A percentile compares a stretch with the other conserved stretches of the same genome.
phyloP scores from a whole-genome alignment of 1,140 invertebrate genomes.

The Tetranychus cinnabarinus region DNA sequence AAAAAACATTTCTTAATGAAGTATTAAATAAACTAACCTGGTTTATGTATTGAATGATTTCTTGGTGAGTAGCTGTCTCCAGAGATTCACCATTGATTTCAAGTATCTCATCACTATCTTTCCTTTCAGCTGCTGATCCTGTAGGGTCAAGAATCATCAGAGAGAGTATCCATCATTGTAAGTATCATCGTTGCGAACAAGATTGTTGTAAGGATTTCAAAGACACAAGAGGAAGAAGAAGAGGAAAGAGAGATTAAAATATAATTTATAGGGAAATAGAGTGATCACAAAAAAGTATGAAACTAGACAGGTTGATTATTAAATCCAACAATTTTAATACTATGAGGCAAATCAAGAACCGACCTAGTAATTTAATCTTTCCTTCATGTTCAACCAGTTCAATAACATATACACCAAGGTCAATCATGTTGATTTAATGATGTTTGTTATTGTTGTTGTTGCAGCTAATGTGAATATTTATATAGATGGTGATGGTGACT shows the following conservation, averaged over 20 bases:
- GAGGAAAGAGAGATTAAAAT: background rate
- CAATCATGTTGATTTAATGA: constrained; percentile 34
- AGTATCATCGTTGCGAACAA: too few species aligned
- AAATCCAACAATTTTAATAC: too few species aligned
- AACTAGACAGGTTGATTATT: too few species aligned
- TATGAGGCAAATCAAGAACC: constrained; percentile 19
- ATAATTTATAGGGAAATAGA: too few species aligned
- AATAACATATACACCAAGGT: constrained; percentile 84
- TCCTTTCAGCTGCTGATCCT: constrained; percentile 75
- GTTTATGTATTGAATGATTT: constrained; percentile 78
- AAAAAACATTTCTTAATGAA: background rate
- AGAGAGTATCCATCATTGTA: background rate
- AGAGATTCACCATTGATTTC: constrained; percentile 76
- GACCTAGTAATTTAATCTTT: constrained; percentile 81
- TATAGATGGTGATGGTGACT: too few species aligned
- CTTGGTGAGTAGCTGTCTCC: constrained; percentile 60
- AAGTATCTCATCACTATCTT: constrained; percentile 79
- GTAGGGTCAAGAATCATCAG: constrained; percentile 12
- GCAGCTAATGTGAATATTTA: too few species aligned
- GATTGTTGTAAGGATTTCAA: too few species aligned
- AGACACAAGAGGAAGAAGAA: background rate
- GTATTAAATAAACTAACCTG: constrained; percentile 33
- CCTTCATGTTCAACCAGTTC: constrained; percentile 77
- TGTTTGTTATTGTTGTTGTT: too few species aligned
- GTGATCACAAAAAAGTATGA: too few species aligned